Evolutionary conservation across 2,797 vertebrate species (phyloP).

Genomic region (Danio kyathit): DNA sequence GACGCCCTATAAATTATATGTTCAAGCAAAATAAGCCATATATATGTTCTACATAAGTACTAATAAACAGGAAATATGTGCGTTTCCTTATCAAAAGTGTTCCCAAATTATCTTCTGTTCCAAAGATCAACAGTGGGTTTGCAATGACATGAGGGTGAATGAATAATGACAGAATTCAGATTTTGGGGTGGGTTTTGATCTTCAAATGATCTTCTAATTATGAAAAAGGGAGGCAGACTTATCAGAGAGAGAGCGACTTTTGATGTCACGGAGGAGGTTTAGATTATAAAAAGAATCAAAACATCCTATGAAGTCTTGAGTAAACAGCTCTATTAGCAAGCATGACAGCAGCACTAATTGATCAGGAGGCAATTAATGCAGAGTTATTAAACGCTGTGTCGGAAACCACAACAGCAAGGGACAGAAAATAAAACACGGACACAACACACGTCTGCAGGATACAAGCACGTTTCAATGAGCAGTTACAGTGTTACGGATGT

Average conservation of each 20-base stretch:
- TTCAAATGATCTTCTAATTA: neutral
- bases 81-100: no score
- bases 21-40: no score
- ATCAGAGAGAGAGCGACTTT: slow-evolving; percentile 1
- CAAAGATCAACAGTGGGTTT: neutral
- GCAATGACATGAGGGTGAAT: neutral
- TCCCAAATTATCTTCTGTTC: no score
- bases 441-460: neutral
- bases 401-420: slow-evolving; percentile 19
- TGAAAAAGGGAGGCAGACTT: neutral
- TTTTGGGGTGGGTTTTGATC: no score
- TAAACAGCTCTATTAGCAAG: slow-evolving; percentile 47
- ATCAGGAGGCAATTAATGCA: slow-evolving; percentile 33
- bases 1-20: no score
- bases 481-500: no score
- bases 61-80: no score
- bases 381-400: slow-evolving; percentile 33
- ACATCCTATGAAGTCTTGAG: slow-evolving; percentile 8
- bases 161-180: neutral
- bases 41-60: no score
- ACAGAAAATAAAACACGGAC: neutral
- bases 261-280: neutral
- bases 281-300: slow-evolving; percentile 43
- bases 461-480: neutral
- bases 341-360: slow-evolving; percentile 43